Conservation (phyloP, 2,888 invertebrate genomes). For the Campoplex capitator region DNA sequence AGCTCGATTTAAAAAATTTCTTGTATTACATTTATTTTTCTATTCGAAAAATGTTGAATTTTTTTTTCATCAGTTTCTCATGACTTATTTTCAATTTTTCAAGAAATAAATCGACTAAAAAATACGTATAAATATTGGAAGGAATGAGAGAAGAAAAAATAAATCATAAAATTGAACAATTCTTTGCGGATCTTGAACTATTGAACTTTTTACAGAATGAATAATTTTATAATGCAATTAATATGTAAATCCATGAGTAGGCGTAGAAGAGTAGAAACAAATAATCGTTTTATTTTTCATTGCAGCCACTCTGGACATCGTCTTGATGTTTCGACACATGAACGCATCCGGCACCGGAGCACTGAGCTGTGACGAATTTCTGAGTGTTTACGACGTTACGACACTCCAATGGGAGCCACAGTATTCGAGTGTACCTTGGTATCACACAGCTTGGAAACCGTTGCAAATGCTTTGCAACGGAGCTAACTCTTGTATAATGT, state of each 20-base stretch:
- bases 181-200: no score
- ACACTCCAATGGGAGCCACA: constrained; percentile 91
- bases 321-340: constrained; percentile 92
- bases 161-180: no score
- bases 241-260: neutral
- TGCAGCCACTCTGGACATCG: constrained; percentile 89
- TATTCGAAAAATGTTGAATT: no score
- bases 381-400: constrained; percentile 89
- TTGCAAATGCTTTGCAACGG: constrained; percentile 88
- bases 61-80: no score
- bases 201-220: no score
- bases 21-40: no score
- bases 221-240: neutral
- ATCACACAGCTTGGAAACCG: constrained; percentile 87
- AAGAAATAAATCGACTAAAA: no score
- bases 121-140: no score
- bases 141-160: no score
- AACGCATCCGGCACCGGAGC: constrained; percentile 89
- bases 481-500: constrained; percentile 88
- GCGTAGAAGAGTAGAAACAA: neutral
- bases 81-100: no score
- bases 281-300: constrained; percentile 19
- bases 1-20: no score
- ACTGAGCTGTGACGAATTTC: constrained; percentile 90
- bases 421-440: constrained; percentile 90